Base-by-base conservation (phyloP, 1,140 invertebrate species). In the Artemia franciscana region DNA sequence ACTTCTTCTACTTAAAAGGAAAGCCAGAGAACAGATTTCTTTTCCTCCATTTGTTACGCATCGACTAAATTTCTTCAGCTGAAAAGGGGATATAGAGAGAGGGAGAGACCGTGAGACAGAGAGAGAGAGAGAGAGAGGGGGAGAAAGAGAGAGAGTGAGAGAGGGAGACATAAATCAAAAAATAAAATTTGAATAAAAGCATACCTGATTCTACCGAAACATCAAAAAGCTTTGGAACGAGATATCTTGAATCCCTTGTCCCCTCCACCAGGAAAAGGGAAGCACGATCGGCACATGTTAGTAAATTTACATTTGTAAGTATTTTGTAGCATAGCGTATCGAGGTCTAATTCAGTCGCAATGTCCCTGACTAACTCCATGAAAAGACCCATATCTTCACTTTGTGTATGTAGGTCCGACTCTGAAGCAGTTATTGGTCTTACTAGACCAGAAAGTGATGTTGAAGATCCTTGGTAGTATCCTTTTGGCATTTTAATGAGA, bases 311-410 rank as follows among this genome's bases (percentile, higher is more conserved):
- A 73, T 93, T 94, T 18, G 88, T 86, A 24, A 93, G 78, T 67
- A 93, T 93, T 77, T 94, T 94, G 74, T 92, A 88, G 71, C 89
- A 94, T 4, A 94, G 78, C 9, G 87, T 82, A 73, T 93, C 86
- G 69, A 94, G 90, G 71, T 94, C 88, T 69, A 93, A 72, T 73
- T 94, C 90, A 71, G 91, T 92, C 64, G 88, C 85, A 58, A 94
- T 87, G 71, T 94, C 89, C 57, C 86, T 80, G 68, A 93, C 91
- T 62, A 93, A 78, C 74, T 93, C 88, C 86, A 93, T 91, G 71
- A 91, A 90, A 21, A 91, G 78, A 66, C 24, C 23, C 9, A 28
- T 27, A 23, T 60, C 18, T 24, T 60, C 25, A n/a, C n/a, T n/a
- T n/a, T n/a, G n/a, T n/a, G n/a, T n/a, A n/a, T n/a, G n/a, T n/a